Percentiles rank a stretch among this genome's conserved stretches.
phyloP scores from a whole-genome alignment of 2,113 vertebrate species.

The Gnathochromis pfefferi region DNA sequence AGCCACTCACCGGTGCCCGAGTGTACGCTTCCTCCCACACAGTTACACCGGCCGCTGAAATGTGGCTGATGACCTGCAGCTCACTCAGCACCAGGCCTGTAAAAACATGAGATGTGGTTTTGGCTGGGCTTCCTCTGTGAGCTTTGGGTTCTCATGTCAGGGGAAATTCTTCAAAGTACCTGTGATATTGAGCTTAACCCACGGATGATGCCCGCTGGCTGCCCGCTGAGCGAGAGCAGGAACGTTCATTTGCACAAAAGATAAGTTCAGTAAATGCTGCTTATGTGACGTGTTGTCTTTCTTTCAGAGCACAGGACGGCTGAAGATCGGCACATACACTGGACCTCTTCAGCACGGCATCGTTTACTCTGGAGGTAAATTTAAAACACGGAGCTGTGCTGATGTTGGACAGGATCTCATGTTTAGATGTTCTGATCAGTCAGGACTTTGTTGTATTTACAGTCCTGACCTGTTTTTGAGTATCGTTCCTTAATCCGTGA shows the following conservation, averaged over 20 bases:
- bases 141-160: neutral
- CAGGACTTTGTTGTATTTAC: neutral
- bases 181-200: neutral
- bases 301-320: constrained; percentile 84
- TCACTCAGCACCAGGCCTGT: neutral
- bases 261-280: neutral
- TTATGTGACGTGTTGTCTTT: neutral
- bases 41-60: neutral
- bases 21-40: neutral
- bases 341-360: constrained; percentile 95
- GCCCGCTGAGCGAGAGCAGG: neutral
- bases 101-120: neutral
- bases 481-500: neutral
- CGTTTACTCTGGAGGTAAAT: constrained; percentile 94
- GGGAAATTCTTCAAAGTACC: neutral
- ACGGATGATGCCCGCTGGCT: rapidly evolving
- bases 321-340: constrained; percentile 98
- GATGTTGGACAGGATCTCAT: rapidly evolving
- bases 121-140: neutral
- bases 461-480: neutral
- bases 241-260: neutral
- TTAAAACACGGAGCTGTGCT: neutral
- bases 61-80: neutral
- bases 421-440: neutral
- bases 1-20: neutral